Percentiles rank a stretch among this genome's conserved stretches.
phyloP scores from a whole-genome alignment of 2,888 invertebrate species.

The Schrankia costaestrigalis region DNA sequence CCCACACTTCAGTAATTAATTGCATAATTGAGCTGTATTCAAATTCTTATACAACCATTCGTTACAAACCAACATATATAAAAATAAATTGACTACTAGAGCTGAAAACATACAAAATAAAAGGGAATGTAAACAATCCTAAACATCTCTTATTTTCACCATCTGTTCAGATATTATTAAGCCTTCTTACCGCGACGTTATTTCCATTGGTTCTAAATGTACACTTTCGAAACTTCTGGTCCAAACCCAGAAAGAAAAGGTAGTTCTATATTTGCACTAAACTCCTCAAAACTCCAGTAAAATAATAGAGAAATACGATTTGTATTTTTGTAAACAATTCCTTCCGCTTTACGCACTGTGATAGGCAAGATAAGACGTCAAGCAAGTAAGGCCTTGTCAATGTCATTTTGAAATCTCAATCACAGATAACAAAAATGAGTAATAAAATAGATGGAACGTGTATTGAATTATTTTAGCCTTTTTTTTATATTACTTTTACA shows the following conservation, averaged over 20 bases:
- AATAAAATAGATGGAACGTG: too few species aligned
- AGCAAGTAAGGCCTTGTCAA: too few species aligned
- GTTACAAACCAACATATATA: background rate
- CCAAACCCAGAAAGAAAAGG: background rate
- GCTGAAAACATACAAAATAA: background rate
- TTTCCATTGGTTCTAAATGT: slow-evolving; percentile 7
- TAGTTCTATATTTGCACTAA: too few species aligned
- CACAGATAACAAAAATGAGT: too few species aligned
- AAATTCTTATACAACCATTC: background rate
- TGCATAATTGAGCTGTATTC: too few species aligned
- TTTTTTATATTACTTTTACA: too few species aligned
- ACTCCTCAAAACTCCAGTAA: background rate
- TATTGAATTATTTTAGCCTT: too few species aligned
- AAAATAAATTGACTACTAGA: background rate
- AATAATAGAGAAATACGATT: background rate
- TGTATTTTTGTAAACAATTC: slow-evolving; percentile 6
- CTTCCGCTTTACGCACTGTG: too few species aligned
- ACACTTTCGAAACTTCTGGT: background rate
- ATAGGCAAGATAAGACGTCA: too few species aligned
- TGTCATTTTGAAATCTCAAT: too few species aligned
- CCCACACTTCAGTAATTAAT: too few species aligned
- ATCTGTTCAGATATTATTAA: slow-evolving; percentile 11
- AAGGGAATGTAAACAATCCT: background rate
- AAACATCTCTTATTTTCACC: slow-evolving; percentile 10
- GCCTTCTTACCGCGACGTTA: slow-evolving; percentile 14